phyloP scores from a whole-genome alignment of 2,888 invertebrate genomes.

The Athetis lepigone region DNA sequence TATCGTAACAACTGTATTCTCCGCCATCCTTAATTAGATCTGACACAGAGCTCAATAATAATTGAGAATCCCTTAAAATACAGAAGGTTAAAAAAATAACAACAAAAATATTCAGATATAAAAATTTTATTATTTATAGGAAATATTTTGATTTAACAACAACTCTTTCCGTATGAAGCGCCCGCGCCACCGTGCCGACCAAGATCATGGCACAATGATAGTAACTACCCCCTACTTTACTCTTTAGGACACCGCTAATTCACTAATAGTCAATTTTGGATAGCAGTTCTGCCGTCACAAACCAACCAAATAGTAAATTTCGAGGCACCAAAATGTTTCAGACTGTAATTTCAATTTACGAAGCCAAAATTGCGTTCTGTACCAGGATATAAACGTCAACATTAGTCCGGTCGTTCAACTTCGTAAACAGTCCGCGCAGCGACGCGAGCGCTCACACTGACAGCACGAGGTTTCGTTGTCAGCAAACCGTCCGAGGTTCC shows the following conservation, averaged over 20 bases:
- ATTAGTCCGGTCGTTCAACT: conserved; percentile 43
- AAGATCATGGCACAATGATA: conserved; percentile 80
- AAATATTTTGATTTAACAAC: conserved; percentile 90
- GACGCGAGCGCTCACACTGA: conserved; percentile 70
- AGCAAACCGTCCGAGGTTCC: conserved; percentile 80
- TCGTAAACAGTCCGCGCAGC: conserved; percentile 56
- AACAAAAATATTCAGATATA: conserved; percentile 86
- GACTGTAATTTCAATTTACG: conserved; percentile 54
- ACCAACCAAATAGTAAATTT: conserved; percentile 1
- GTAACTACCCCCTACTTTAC: conserved; percentile 34
- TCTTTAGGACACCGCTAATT: conserved; percentile 20
- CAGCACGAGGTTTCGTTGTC: conserved; percentile 83
- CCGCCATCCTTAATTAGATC: no score
- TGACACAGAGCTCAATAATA: no score
- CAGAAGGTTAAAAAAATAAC: conserved; percentile 60
- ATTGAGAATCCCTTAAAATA: no score
- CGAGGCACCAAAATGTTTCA: conserved; percentile 11
- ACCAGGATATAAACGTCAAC: conserved; percentile 53
- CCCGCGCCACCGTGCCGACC: conserved; percentile 69
- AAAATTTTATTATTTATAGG: conserved; percentile 90
- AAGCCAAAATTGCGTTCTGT: conserved; percentile 44
- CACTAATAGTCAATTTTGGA: not conserved
- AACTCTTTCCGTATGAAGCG: conserved; percentile 74
- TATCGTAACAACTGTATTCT: no score
- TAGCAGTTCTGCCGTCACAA: not conserved